Evolutionary conservation across 2,113 vertebrate species (phyloP).

Genomic region (Sisor rabdophorus): DNA sequence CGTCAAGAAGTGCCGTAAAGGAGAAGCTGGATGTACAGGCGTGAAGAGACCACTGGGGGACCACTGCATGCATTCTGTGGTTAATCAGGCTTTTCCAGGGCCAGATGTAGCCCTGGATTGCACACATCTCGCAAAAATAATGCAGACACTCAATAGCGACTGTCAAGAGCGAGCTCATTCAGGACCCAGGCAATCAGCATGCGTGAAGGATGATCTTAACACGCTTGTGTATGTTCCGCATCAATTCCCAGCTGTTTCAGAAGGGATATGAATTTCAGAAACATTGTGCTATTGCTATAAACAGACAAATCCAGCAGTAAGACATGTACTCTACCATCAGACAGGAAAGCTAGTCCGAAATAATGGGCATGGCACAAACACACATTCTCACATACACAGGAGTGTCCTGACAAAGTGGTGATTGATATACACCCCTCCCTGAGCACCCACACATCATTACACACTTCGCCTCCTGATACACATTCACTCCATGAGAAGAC

Average conservation of each 20-base stretch:
- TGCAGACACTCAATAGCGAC: neutral
- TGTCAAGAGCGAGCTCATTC: slow-evolving; percentile 29
- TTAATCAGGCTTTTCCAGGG: slow-evolving; percentile 45
- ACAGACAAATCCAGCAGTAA: slow-evolving; percentile 28
- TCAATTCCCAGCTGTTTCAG: slow-evolving; percentile 29
- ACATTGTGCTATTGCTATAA: slow-evolving; percentile 22
- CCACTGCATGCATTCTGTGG: slow-evolving; percentile 6
- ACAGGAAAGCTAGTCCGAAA: neutral
- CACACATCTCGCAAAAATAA: slow-evolving; percentile 10
- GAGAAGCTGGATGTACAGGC: neutral
- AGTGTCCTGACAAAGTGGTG: slow-evolving; percentile 15
- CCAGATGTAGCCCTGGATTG: slow-evolving; percentile 40
- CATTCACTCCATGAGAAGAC: neutral
- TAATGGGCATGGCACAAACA: slow-evolving; percentile 19
- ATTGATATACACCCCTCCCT: slow-evolving; percentile 5
- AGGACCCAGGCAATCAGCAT: slow-evolving; percentile 33
- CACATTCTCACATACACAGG: slow-evolving; percentile 17
- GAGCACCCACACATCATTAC: slow-evolving; percentile 21
- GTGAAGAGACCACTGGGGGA: neutral
- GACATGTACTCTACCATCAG: slow-evolving; percentile 26
- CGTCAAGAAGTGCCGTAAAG: neutral
- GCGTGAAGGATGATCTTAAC: slow-evolving; percentile 32
- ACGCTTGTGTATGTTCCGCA: slow-evolving; percentile 12
- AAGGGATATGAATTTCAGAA: slow-evolving; percentile 4
- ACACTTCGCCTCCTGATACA: slow-evolving; percentile 2